These are phyloP conservation scores for Oasisia sp. DNA, from an alignment of 2,888 invertebrate genomes.

Conservation along the genomic window DNA sequence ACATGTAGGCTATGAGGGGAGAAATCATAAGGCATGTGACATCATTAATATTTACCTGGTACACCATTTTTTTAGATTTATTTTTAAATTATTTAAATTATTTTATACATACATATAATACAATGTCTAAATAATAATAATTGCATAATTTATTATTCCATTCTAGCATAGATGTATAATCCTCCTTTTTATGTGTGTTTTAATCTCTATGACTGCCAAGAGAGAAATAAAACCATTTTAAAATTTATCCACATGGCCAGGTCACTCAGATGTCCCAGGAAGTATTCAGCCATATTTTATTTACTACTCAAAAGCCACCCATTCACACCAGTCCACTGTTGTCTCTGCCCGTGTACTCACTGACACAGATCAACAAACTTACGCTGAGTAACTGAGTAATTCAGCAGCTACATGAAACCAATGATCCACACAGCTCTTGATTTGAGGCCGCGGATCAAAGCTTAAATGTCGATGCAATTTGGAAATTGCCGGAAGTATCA, in stretches of 20 bases:
- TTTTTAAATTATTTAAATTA: no score
- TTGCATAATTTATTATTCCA: no score
- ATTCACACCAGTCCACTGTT: not conserved
- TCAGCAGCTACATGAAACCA: not conserved
- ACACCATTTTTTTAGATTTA: no score
- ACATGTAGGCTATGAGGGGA: not conserved
- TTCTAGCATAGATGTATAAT: no score
- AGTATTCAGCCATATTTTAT: not conserved
- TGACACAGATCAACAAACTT: not conserved
- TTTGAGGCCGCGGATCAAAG: not conserved
- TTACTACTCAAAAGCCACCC: not conserved
- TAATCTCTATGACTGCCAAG: no score
- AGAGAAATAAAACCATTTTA: not conserved
- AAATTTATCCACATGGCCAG: not conserved
- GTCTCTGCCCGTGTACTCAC: not conserved
- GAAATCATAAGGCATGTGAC: not conserved
- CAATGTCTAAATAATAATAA: no score
- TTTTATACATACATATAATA: no score
- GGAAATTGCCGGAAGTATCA: not conserved
- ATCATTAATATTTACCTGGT: not conserved
- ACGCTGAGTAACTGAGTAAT: not conserved
- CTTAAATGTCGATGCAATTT: not conserved
- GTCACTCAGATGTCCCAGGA: not conserved
- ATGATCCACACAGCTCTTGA: not conserved
- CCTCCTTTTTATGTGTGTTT: no score